Conservation (phyloP, 2,113 vertebrate species). For the Pluvianellus socialis region DNA sequence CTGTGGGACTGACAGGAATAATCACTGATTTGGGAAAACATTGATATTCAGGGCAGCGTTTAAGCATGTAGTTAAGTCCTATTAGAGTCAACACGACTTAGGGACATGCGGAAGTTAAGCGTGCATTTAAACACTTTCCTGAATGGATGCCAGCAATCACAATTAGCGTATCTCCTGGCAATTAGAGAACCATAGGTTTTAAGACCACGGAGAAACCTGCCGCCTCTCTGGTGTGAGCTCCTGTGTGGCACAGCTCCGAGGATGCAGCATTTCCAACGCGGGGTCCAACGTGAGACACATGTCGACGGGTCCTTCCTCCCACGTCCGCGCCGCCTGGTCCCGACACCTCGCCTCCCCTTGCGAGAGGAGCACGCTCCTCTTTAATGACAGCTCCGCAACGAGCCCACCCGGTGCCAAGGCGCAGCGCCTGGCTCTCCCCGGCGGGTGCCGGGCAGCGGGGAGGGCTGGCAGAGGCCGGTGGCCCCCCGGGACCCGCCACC, state of each 20-base stretch:
- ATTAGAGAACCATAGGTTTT: background rate
- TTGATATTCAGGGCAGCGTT: background rate
- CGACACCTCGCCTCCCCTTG: background rate
- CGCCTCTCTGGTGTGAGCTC: background rate
- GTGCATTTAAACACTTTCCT: rapidly evolving
- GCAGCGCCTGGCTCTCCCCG: background rate
- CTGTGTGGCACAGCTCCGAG: background rate
- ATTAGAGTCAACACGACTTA: background rate
- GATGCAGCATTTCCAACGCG: background rate
- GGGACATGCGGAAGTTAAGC: background rate
- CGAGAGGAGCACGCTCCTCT: background rate
- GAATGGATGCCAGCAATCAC: background rate
- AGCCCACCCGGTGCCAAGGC: background rate
- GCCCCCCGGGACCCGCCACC: background rate
- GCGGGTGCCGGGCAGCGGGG: background rate
- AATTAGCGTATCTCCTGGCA: background rate
- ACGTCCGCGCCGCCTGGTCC: rapidly evolving
- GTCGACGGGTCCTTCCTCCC: background rate
- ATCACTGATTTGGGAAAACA: background rate
- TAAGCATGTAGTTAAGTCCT: background rate
- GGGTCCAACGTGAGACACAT: background rate
- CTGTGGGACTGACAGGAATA: background rate
- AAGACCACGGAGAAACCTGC: background rate
- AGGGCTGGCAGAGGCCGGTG: background rate
- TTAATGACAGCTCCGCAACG: background rate